Evolutionary conservation across 2,797 vertebrate genomes (phyloP), one percentile per base, ranked within the genome.

Genomic region (Mus caroli): DNA sequence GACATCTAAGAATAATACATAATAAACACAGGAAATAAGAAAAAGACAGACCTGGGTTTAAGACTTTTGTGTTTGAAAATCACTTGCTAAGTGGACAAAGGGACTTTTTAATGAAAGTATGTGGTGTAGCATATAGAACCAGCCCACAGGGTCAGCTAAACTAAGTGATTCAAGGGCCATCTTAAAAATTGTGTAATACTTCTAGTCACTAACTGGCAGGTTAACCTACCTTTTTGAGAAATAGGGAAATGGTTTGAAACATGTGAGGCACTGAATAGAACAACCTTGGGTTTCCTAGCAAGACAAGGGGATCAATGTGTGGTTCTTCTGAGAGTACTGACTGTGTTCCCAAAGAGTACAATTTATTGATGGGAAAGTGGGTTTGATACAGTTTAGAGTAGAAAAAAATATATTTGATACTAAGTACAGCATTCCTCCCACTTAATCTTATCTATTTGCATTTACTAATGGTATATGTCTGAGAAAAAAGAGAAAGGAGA

Each of bases 31-130:
- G 3, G 10, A 92, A 94, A 10, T n/a, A 14, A 78, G 0, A 28
- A 96, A 88, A 15, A 31, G 9, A 86, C 87, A 96, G 34, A 77
- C 14, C 43, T 92, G 11, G 50, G 71, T 85, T 94, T 85, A 88
- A 37, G 15, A 71, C 37, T n/a, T 73, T 95, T 17, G 20, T 58
- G 12, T 58, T 82, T 60, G 56, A 8, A 82, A 52, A 94, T 4
- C n/a, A 85, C 31, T 90, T 92, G 37, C 9, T 88, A 92, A 93
- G 3, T 58, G 88, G 28, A 73, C 50, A 92, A 88, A 88, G 28
- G 31, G 37, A 78, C 5, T 19, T 80, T 58, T 58, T 94, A 34
- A 84, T 76, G 62, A 73, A 92, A 88, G 13, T 82, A 4, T 92
- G 8, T 84, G 3, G 5, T 89, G 3, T 5, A 58, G 56, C 37